Percentiles rank a stretch among this genome's conserved stretches.
These are phyloP conservation scores for Punctoribates punctum DNA, from an alignment of 2,888 invertebrate species.

Conservation along the genomic window DNA sequence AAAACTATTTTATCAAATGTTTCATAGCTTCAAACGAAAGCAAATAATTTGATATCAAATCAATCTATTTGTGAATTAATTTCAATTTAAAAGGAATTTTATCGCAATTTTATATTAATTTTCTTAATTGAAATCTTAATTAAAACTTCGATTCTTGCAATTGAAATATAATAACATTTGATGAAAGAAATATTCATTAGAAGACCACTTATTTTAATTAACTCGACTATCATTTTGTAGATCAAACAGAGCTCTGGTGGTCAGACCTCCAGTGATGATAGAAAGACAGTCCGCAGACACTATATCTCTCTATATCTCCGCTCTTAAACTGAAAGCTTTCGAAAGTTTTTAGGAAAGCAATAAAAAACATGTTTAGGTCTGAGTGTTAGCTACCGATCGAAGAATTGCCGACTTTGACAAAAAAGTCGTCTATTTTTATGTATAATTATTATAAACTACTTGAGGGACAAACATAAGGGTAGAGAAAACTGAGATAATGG, in stretches of 20 bases:
- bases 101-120: background rate
- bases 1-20: too few species aligned
- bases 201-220: background rate
- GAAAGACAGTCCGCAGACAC: background rate
- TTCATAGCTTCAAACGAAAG: background rate
- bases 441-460: background rate
- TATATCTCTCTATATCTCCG: background rate
- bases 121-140: background rate
- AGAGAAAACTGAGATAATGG: too few species aligned
- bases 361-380: slow-evolving; percentile 20
- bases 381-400: slow-evolving; percentile 17
- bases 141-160: background rate
- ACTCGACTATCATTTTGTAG: background rate
- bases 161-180: background rate
- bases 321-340: background rate
- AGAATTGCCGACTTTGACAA: slow-evolving; percentile 19
- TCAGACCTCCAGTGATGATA: slow-evolving; percentile 30
- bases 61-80: background rate
- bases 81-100: background rate
- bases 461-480: background rate
- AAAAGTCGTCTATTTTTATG: background rate
- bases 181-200: background rate
- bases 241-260: slow-evolving; percentile 31
- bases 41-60: background rate
- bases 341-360: background rate